Conservation (phyloP, 2,888 invertebrate species). For the Machimus atricapillus region DNA sequence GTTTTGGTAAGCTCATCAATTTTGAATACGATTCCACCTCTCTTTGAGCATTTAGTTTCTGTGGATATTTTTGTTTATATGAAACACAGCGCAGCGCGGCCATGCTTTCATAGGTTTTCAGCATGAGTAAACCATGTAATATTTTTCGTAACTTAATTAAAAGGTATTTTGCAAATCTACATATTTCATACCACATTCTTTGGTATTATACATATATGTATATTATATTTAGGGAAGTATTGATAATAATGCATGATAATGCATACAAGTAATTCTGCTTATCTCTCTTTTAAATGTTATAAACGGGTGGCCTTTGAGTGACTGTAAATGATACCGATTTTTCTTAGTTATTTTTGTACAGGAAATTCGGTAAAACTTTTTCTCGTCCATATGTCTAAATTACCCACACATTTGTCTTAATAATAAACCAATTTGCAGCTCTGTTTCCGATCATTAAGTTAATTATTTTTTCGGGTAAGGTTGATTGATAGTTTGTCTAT, state of each 20-base stretch:
- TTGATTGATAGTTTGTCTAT: constrained; percentile 7
- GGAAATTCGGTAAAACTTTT: background rate
- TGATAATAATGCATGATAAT: no score
- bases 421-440: constrained; percentile 13
- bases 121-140: background rate
- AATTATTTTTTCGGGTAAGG: background rate
- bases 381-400: background rate
- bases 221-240: no score
- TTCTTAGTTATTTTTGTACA: background rate
- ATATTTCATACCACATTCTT: background rate
- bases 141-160: background rate
- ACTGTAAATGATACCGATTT: background rate
- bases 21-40: background rate
- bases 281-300: background rate
- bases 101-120: background rate
- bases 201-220: no score
- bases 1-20: background rate
- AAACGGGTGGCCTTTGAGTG: background rate
- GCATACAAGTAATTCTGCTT: no score
- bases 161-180: background rate
- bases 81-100: no score
- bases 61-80: background rate
- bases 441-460: constrained; percentile 6
- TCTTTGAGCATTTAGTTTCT: background rate
- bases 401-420: constrained; percentile 6